phyloP scores from a whole-genome alignment of 53 echinoderm and acorn worm genomes.

The Antedon mediterranea region DNA sequence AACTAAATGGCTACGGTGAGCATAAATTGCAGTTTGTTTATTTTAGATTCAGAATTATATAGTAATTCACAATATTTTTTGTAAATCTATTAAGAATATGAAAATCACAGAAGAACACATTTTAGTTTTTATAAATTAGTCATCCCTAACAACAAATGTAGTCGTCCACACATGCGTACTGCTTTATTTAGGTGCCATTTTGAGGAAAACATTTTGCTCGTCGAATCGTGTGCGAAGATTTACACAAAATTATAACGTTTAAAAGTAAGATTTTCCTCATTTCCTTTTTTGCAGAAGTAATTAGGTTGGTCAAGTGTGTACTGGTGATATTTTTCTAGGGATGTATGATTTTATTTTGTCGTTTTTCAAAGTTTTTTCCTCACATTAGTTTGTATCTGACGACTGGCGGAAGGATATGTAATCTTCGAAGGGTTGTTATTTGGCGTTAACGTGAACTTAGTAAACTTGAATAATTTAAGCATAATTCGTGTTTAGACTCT shows the following conservation, averaged over 20 bases:
- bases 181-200: slow-evolving; percentile 98
- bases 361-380: neutral
- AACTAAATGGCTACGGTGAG: no score
- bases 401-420: neutral
- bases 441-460: neutral
- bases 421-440: neutral
- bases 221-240: neutral
- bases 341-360: neutral
- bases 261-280: neutral
- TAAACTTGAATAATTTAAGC: neutral
- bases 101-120: no score
- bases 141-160: neutral
- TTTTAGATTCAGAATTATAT: no score
- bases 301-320: neutral
- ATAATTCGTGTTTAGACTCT: neutral
- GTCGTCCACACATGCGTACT: slow-evolving; percentile 68
- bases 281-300: neutral
- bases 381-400: neutral
- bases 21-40: no score
- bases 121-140: no score
- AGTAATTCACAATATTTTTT: neutral
- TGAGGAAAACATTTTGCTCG: slow-evolving; percentile 25
- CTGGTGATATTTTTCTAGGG: neutral
- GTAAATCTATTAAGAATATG: neutral
- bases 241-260: neutral